Evolutionary conservation across 2,113 vertebrate species (phyloP), one percentile per base, ranked within the genome.

Genomic region (Epinephelus lanceolatus): DNA sequence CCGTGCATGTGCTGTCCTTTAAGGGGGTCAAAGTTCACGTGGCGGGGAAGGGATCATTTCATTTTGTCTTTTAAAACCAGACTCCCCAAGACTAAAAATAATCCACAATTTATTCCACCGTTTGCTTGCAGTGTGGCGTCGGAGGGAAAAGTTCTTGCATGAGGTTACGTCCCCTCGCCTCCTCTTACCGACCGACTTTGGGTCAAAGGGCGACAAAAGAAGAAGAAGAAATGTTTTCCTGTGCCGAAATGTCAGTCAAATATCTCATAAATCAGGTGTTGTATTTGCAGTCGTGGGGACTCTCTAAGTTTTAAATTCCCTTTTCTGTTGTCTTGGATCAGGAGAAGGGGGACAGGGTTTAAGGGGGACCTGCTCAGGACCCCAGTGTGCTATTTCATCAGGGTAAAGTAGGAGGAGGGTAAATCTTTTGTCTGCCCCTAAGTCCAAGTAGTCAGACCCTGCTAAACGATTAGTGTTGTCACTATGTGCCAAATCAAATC

Each of bases 1-100:
- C 71, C 76, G 88, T 91, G 92, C 91, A 87, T 94, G 89, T 91
- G 89, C 92, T 81, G 90, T 93, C 81, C 78, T 72, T 57, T 63
- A 18, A 23, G 6, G 47, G 77, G 57, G 76, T 76, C 82, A 83
- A 67, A 85, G 85, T 79, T 89, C 88, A 86, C 7, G 47, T 80
- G 37, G 73, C 40, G 27, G 59, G 33, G 6, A 33, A 12, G 27
- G 21, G 23, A 56, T 57, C 2, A 17, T 40, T 59, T 45, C 27
- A 21, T 53, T 65, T 42, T 13, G 60, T 60, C 56, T 18, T 76
- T 71, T 57, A 40, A 79, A 77, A 66, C 9, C 51, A 55, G 19
- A 11, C 42, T 37, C 42, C 42, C 42, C 11, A 12, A 3, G 11
- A 45, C 42, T 7, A 47, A 78, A 66, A 69, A 70, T 33, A 59